Base-by-base conservation (phyloP, 1,140 invertebrate genomes). In the Cydia strobilella region DNA sequence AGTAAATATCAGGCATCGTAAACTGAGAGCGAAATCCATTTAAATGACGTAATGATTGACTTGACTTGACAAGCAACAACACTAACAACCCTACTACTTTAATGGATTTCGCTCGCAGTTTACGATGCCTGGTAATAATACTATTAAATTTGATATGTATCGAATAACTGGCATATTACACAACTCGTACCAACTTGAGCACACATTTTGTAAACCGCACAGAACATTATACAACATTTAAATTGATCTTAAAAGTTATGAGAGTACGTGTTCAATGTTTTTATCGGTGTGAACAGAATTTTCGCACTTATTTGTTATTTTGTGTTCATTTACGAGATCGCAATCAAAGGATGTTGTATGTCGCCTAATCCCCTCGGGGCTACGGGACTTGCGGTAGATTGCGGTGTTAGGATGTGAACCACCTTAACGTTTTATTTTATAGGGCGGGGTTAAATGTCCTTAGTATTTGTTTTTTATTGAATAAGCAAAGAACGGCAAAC, bases 201-300 rank as follows among this genome's bases (percentile, higher is more conserved):
- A 39, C 35, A 39, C 9, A 39, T 39, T 10, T 39, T 39, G 35
- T 39, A 39, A 39, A 39, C 35, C 9, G 35, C 35, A 39, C 35
- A 39, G 35, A 39, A 39, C 35, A 39, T 39, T 39, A 39, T 10
- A 39, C 13, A n/a, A n/a, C 9, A 48, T 15, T 15, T 48, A 48
- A 15, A 13, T 59, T 20, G 9, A 59, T 59, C 20, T 59, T 23
- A 10, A 59, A 59, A 59, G 54, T 23, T 59, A 23, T 12, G 54
- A 20, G 54, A 59, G 54, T 23, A 59, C 54, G 20, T 59, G 54
- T 59, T 59, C 54, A 59, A 59, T 23, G 20, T 59, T 59, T 59
- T 59, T 23, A 59, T 59, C 20, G 54, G 9, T 23, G 9, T 23
- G 20, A 59, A 59, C 18, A 59, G n/a, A 20, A 59, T 23, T 59